These are phyloP conservation scores for Nothobranchius kuhntae DNA, from an alignment of 2,113 vertebrate genomes.

Conservation along the genomic window DNA sequence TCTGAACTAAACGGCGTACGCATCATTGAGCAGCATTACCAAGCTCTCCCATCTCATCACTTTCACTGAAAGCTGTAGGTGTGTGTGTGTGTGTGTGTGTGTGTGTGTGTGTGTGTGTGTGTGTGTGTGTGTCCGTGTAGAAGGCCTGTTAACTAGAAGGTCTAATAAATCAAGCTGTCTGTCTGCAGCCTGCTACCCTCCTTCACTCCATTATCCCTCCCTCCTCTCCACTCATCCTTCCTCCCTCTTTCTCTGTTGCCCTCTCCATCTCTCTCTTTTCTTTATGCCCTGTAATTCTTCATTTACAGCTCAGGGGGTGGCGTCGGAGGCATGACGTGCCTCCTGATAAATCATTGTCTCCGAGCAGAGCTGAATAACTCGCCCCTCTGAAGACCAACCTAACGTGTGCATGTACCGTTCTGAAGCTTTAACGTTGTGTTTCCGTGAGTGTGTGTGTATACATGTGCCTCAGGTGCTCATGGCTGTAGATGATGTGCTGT, in stretches of 20 bases:
- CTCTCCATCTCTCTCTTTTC: slow-evolving; percentile 70
- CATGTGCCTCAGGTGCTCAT: slow-evolving; percentile 39
- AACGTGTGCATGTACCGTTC: slow-evolving; percentile 15
- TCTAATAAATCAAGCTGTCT: slow-evolving; percentile 97
- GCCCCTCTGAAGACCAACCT: slow-evolving; percentile 56
- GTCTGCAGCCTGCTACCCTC: slow-evolving; percentile 81
- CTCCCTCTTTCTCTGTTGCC: slow-evolving; percentile 67
- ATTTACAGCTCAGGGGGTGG: slow-evolving; percentile 64
- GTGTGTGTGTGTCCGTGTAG: slow-evolving; percentile 39
- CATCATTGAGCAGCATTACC: slow-evolving; percentile 98
- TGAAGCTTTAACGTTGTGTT: slow-evolving; percentile 22
- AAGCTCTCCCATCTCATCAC: slow-evolving; percentile 66
- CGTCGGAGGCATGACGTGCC: slow-evolving; percentile 55
- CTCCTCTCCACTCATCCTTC: slow-evolving; percentile 44
- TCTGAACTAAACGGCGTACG: slow-evolving; percentile 96
- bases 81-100: slow-evolving; percentile 63
- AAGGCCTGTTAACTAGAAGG: slow-evolving; percentile 86
- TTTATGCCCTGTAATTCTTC: slow-evolving; percentile 73
- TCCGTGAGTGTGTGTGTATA: slow-evolving; percentile 12
- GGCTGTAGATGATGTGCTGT: slow-evolving; percentile 30
- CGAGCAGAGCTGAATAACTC: slow-evolving; percentile 51
- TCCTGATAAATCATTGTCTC: slow-evolving; percentile 67
- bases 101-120: slow-evolving; percentile 23
- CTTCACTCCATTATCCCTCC: slow-evolving; percentile 72
- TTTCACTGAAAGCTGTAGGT: slow-evolving; percentile 90